Base-by-base conservation (phyloP, 2,888 invertebrate genomes). In the Aproaerema taeniolella region DNA sequence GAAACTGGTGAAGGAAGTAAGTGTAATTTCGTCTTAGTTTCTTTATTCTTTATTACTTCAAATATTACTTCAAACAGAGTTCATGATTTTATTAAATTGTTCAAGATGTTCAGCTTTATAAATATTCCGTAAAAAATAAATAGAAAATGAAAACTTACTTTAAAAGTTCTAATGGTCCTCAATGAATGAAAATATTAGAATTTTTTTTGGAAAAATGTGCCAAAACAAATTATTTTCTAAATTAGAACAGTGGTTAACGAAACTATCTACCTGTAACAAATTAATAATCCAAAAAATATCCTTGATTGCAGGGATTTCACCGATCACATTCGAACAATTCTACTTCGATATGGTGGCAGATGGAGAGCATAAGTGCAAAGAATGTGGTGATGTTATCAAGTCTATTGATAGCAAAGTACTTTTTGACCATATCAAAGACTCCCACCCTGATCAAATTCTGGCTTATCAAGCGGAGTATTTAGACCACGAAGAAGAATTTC, bases 401-500 rank as follows among this genome's bases (percentile, higher is more conserved):
- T 30, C 39, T 26, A n/a, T 10, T 1, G 37, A 29, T 9, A n/a
- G n/a, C n/a, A n/a, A n/a, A 8, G 3, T 14, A 10, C 36, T 45
- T 0, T 45, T 45, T 13, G 24, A 36, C 6, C 45, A 45, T 28
- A 42, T 45, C 11, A 45, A 39, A 14, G 38, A 42, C 1, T 34
- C 16, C 7, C 45, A 45, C 31, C 39, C 42, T 10, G 33, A 39
- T 8, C 33, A 37, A 28, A 31, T 37, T 6, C 11, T 42, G 13
- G 31, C 34, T 9, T 39, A 34, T 3, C 35, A 44, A 25, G 33
- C 29, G 14, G 32, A 39, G n/a, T 15, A 14, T 11, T 10, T 25
- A 8, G 33, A 24, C 7, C 2, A 25, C 16, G 20, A 31, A 38
- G 9, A 30, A 34, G n/a, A 34, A 30, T 24, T 2, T 43, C 1